A percentile compares a stretch with the other conserved stretches of the same genome.
These are phyloP conservation scores for Limnephilus auricula DNA, from an alignment of 2,888 invertebrate genomes.

Conservation along the genomic window DNA sequence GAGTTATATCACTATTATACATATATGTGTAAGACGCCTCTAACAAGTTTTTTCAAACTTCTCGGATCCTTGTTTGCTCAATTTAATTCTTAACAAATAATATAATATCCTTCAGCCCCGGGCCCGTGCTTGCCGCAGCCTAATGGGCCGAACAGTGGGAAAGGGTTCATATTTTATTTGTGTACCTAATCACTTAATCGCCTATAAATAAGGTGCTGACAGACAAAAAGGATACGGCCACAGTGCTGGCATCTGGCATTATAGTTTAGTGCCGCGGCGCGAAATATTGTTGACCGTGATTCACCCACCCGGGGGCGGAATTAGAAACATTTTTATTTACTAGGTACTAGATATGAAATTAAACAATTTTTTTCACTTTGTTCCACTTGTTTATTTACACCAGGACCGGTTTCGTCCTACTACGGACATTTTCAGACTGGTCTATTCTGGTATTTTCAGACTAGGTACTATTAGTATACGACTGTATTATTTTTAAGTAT, in stretches of 20 bases:
- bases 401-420: too few species aligned
- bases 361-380: too few species aligned
- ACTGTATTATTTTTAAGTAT: too few species aligned
- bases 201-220: slow-evolving; percentile 53
- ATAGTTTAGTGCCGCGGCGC: slow-evolving; percentile 20
- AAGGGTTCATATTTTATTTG: slow-evolving; percentile 46
- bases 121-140: background rate
- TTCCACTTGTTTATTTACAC: too few species aligned
- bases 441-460: too few species aligned
- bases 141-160: slow-evolving; percentile 48
- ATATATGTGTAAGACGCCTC: background rate
- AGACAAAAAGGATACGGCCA: slow-evolving; percentile 49
- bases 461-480: too few species aligned
- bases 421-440: too few species aligned
- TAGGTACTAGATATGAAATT: too few species aligned
- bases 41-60: background rate
- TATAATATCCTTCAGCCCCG: slow-evolving; percentile 4
- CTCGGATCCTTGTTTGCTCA: slow-evolving; percentile 7
- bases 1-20: background rate
- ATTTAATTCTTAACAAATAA: slow-evolving; percentile 40
- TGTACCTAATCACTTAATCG: slow-evolving; percentile 55
- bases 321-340: background rate
- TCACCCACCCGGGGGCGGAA: background rate
- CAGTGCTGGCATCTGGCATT: slow-evolving; percentile 21
- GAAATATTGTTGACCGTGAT: slow-evolving; percentile 32